A percentile compares a stretch with the other conserved stretches of the same genome.
phyloP scores from a whole-genome alignment of 1,140 invertebrate genomes.

The Bombus balteatus region DNA sequence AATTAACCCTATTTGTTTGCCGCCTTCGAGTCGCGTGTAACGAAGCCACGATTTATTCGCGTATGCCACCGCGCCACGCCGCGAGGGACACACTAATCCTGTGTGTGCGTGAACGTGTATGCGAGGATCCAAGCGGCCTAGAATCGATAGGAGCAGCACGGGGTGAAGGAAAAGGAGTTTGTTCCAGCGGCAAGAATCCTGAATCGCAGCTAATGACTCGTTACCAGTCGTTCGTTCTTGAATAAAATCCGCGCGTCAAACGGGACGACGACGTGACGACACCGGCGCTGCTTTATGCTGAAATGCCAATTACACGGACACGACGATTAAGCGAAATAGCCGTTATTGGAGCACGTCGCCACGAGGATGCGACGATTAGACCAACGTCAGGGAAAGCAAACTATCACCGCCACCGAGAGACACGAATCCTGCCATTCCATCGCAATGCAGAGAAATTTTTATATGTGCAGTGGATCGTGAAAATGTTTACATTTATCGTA shows the following conservation, averaged over 20 bases:
- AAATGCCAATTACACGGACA: conserved; percentile 31
- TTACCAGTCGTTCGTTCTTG: conserved; percentile 54
- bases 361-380: conserved; percentile 13
- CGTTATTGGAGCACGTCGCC: conserved; percentile 25
- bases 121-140: conserved; percentile 51
- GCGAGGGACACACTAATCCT: conserved; percentile 32
- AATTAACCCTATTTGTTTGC: conserved; percentile 83
- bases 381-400: neutral
- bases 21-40: conserved; percentile 77
- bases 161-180: conserved; percentile 63
- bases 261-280: conserved; percentile 32
- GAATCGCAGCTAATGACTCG: conserved; percentile 69
- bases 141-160: conserved; percentile 55
- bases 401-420: neutral
- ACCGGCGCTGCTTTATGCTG: neutral
- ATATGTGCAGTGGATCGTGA: neutral
- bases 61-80: conserved; percentile 53
- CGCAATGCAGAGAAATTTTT: neutral
- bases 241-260: conserved; percentile 50
- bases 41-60: conserved; percentile 79
- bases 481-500: neutral
- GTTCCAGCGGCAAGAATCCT: conserved; percentile 62
- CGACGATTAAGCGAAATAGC: conserved; percentile 40
- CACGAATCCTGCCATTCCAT: neutral
- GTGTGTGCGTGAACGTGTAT: conserved; percentile 1